Base-by-base conservation (phyloP, 2,888 invertebrate genomes). In the Caenorhabditis macrosperma region DNA sequence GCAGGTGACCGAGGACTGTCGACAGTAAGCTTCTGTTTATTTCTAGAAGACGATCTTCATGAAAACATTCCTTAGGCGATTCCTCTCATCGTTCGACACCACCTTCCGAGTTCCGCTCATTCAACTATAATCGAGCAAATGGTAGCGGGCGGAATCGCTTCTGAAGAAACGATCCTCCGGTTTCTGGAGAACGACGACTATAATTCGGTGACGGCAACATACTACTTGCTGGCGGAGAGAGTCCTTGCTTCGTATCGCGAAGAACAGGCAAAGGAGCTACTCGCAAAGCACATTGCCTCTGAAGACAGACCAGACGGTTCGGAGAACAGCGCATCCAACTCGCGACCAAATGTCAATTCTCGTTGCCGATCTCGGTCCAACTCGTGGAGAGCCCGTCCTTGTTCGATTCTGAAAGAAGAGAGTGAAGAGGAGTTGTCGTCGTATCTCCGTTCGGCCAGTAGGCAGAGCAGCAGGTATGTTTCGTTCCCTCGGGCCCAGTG, bases 191-290 rank as follows among this genome's bases (percentile, higher is more conserved):
- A 94, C 91, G 95, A 97, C 92, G 96, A 96, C 91, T 99, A 99
- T 92, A 96, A 96, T 92, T 96, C 99, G 92, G 95, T 99, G 89
- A 97, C 98, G 33, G 98, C 98, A 55, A 99, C 98, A 22, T 99
- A 97, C 92, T 99, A 95, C 92, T 93, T 99, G 87, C 92, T 99
- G 87, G 97, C 97, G 15, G 99, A 99, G 92, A 93, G 96, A 83
- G 95, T 96, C 91, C 93, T 99, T 50, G 93, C 95, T 83, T 93
- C 85, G 6, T 87, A 88, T 90, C 93, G 95, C 88, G 94, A 94
- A 87, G 94, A 94, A 74, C 88, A 89, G 78, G 90, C 86, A 64
- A 90, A 85, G 83, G 89, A 82, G 67, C 81, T 80, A 0, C 60
- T 80, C 24, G 63, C 69, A 6, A 80, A 76, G 41, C 66, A 80